These are phyloP conservation scores for Ictalurus punctatus DNA, from an alignment of 2,113 vertebrate species.

Conservation along the genomic window DNA sequence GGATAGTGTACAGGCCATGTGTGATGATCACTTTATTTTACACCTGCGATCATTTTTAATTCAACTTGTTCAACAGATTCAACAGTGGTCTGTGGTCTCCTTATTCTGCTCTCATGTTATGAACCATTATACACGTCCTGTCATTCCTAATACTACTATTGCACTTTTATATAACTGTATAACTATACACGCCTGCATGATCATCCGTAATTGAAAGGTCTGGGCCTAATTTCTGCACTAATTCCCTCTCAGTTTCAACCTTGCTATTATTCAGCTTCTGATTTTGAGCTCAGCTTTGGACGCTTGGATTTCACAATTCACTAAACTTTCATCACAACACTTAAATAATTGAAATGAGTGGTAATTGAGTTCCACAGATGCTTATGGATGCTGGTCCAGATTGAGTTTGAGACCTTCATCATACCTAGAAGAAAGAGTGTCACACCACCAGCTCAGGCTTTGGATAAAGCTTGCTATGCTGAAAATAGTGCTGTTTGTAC, in stretches of 20 bases:
- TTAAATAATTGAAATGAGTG: constrained; percentile 39
- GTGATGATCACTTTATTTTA: not conserved
- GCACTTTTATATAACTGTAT: not conserved
- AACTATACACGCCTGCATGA: not conserved
- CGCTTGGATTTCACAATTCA: constrained; percentile 21
- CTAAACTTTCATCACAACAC: constrained; percentile 30
- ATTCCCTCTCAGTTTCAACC: not conserved
- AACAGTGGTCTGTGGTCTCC: not conserved
- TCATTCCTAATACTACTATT: not conserved
- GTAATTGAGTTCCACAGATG: constrained; percentile 28
- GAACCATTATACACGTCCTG: not conserved
- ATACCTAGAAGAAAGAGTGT: constrained; percentile 24
- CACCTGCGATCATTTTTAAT: not conserved
- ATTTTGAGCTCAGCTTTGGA: constrained; percentile 2
- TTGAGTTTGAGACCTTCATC: constrained; percentile 47
- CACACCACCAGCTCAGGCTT: constrained; percentile 16
- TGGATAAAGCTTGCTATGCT: constrained; percentile 38
- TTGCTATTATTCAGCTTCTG: constrained; percentile 2
- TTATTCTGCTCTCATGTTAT: not conserved
- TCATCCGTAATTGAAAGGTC: not conserved
- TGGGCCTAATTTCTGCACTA: constrained; percentile 50
- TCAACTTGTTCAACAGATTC: not conserved
- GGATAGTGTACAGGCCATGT: not conserved
- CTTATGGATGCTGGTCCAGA: constrained; percentile 45
- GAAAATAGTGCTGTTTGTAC: constrained; percentile 37